A percentile compares a stretch with the other conserved stretches of the same genome.
Evolutionary conservation across 2,797 vertebrate species (phyloP).

Genomic region (Eleutherodactylus coqui): DNA sequence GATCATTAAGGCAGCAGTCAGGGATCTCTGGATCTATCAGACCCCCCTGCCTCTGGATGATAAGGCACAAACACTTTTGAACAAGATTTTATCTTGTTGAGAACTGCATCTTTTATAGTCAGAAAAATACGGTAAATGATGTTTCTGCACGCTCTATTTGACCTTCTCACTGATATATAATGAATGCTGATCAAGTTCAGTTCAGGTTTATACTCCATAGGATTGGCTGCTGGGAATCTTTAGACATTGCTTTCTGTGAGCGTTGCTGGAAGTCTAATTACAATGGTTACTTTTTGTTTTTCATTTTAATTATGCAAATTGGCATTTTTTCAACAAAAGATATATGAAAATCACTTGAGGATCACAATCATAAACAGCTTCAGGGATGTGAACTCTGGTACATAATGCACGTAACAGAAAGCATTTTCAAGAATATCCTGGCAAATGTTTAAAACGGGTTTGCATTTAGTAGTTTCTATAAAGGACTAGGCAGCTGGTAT

Average conservation of each 20-base stretch:
- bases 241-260: background rate
- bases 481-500: background rate
- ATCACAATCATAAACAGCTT: slow-evolving; percentile 23
- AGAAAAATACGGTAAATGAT: no score
- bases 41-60: no score
- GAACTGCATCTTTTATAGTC: no score
- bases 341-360: slow-evolving; percentile 25
- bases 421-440: background rate
- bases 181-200: background rate
- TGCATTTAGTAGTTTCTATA: background rate
- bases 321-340: background rate
- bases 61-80: no score
- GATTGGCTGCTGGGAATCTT: slow-evolving; percentile 5
- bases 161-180: slow-evolving; percentile 26
- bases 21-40: no score
- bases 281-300: slow-evolving; percentile 12
- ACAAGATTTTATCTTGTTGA: no score
- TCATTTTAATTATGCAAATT: slow-evolving; percentile 43
- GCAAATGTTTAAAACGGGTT: background rate
- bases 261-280: slow-evolving; percentile 13
- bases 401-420: background rate
- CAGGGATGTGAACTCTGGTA: background rate
- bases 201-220: background rate
- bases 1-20: no score
- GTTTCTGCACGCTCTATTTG: slow-evolving; percentile 25